Percentiles rank a stretch among this genome's conserved stretches.
Conservation (phyloP, 2,888 invertebrate species). For the Ptychoptera albimana region DNA sequence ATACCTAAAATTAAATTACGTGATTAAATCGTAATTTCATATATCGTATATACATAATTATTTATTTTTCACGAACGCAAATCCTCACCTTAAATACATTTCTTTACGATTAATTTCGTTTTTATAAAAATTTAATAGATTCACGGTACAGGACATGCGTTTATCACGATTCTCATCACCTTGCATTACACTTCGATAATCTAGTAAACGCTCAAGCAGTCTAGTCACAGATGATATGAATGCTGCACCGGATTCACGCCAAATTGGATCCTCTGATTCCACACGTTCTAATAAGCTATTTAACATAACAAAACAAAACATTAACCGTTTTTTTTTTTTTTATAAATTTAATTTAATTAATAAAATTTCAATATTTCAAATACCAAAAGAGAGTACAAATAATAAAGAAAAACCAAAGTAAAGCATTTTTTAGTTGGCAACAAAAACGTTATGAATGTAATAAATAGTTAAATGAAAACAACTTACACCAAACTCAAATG, state of each 20-base stretch:
- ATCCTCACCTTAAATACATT: conserved; percentile 60
- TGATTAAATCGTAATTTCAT: neutral
- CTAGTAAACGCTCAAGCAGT: conserved; percentile 71
- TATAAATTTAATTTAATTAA: too few species aligned
- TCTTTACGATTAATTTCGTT: conserved; percentile 89
- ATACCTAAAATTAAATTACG: conserved; percentile 38
- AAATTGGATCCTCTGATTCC: conserved; percentile 66
- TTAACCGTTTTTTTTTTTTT: too few species aligned
- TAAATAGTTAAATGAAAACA: conserved; percentile 17
- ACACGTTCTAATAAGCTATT: conserved; percentile 68
- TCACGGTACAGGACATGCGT: conserved; percentile 91
- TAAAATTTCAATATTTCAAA: too few species aligned
- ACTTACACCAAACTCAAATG: conserved; percentile 89
- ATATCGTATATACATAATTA: neutral
- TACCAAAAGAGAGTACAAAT: neutral
- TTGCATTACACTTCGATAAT: conserved; percentile 89
- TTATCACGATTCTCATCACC: conserved; percentile 92
- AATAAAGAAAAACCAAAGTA: conserved; percentile 3
- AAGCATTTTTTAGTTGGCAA: too few species aligned
- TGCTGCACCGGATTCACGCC: conserved; percentile 83
- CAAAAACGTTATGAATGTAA: neutral
- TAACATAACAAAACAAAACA: neutral
- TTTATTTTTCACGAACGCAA: neutral
- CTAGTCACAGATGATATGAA: conserved; percentile 87
- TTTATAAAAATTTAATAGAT: conserved; percentile 88